These are phyloP conservation scores for Diadumene lineata DNA, from an alignment of 92 coral and sea anemone genomes.

Conservation along the genomic window DNA sequence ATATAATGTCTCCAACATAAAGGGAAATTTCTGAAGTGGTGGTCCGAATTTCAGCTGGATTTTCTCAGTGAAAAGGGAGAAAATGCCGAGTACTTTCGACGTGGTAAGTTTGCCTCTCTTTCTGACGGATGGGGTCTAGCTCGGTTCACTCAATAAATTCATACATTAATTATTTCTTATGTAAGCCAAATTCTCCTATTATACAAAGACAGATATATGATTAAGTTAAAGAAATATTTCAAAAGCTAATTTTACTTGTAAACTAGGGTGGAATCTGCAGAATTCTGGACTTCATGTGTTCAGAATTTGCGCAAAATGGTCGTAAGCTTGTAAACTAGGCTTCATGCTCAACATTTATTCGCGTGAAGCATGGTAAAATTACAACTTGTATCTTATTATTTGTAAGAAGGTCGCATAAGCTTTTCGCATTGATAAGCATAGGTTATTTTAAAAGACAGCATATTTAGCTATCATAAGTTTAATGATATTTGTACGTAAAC, in stretches of 20 bases:
- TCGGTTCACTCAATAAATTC: slow-evolving; percentile 3
- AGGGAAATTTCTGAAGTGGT: neutral
- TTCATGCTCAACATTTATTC: no score
- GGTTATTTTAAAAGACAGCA: no score
- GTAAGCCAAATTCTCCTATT: neutral
- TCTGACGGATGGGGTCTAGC: slow-evolving; percentile 20
- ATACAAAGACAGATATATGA: neutral
- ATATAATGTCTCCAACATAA: neutral
- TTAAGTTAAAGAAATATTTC: no score
- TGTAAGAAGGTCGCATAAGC: no score
- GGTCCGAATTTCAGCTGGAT: neutral
- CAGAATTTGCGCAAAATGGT: no score
- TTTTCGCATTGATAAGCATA: no score
- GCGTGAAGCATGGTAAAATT: no score
- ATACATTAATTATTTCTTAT: slow-evolving; percentile 19
- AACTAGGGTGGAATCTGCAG: neutral
- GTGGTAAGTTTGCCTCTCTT: slow-evolving; percentile 21
- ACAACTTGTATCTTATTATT: no score
- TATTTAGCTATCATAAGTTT: no score
- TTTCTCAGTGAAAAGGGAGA: neutral
- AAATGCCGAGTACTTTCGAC: slow-evolving; percentile 27
- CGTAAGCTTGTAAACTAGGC: no score
- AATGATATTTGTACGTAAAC: no score
- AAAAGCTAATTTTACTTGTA: neutral
- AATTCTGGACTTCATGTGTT: no score